phyloP scores from a whole-genome alignment of 2,797 vertebrate species.

The Pseudochromis fuscus region DNA sequence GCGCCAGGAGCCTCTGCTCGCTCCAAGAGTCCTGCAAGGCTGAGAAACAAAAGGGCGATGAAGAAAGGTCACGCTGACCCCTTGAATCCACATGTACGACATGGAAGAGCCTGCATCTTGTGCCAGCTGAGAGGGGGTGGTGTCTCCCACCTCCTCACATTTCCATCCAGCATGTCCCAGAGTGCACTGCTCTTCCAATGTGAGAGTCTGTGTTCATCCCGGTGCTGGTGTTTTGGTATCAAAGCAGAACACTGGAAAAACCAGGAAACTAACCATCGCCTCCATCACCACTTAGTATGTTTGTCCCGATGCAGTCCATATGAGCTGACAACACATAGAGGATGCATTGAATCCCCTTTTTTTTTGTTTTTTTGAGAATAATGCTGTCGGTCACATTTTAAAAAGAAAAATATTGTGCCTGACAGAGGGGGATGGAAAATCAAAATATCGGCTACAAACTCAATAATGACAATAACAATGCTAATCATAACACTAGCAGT shows the following conservation, averaged over 20 bases:
- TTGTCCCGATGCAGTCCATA: constrained; percentile 80
- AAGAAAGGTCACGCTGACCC: constrained; percentile 65
- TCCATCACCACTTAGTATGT: constrained; percentile 75
- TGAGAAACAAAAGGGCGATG: constrained; percentile 81
- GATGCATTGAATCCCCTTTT: constrained; percentile 52
- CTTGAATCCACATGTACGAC: constrained; percentile 65
- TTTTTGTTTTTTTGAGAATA: constrained; percentile 43
- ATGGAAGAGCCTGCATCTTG: constrained; percentile 81
- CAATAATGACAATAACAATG: constrained; percentile 55
- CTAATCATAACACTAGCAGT: constrained; percentile 56
- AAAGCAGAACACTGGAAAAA: constrained; percentile 67
- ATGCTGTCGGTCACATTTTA: constrained; percentile 47
- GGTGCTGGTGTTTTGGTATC: constrained; percentile 73
- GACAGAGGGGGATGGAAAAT: constrained; percentile 46
- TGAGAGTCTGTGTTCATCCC: constrained; percentile 78
- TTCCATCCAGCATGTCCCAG: constrained; percentile 72
- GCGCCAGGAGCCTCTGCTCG: constrained; percentile 72
- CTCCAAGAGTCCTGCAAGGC: constrained; percentile 81
- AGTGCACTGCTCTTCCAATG: constrained; percentile 80
- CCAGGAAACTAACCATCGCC: constrained; percentile 51
- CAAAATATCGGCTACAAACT: constrained; percentile 43
- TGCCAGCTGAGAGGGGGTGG: constrained; percentile 53
- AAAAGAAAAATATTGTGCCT: constrained; percentile 55
- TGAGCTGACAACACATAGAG: constrained; percentile 67
- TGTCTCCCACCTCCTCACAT: constrained; percentile 7